Conservation (phyloP, 2,797 vertebrate species). For the Hydrophis major region DNA sequence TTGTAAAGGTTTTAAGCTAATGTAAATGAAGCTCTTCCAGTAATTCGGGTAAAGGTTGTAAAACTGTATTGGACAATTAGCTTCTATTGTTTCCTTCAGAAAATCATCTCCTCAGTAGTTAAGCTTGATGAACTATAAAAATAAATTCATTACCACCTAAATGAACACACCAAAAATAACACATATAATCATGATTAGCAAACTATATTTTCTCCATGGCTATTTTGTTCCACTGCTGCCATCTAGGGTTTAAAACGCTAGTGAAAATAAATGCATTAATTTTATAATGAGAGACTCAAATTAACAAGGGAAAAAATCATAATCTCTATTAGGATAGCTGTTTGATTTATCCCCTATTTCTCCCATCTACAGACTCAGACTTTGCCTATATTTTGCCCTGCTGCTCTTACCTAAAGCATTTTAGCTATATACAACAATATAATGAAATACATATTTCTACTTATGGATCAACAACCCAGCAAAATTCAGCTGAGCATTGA, state of each 20-base stretch:
- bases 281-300: slow-evolving; percentile 51
- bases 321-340: neutral
- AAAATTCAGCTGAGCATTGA: neutral
- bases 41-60: neutral
- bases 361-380: neutral
- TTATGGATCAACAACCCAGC: neutral
- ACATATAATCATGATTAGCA: neutral
- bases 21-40: neutral
- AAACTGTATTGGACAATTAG: neutral
- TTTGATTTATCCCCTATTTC: neutral
- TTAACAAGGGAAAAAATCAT: slow-evolving; percentile 34
- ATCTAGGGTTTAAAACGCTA: slow-evolving; percentile 70
- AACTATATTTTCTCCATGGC: slow-evolving; percentile 30
- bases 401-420: slow-evolving; percentile 58
- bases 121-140: neutral
- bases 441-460: neutral
- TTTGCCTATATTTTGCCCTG: slow-evolving; percentile 47
- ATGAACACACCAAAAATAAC: neutral
- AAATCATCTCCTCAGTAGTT: neutral
- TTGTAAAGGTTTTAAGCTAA: neutral
- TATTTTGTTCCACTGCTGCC: slow-evolving; percentile 76
- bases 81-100: neutral
- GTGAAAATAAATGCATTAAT: slow-evolving; percentile 18
- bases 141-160: slow-evolving; percentile 8
- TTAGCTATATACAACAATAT: slow-evolving; percentile 27